These are phyloP conservation scores for Crossaster papposus DNA, from an alignment of 53 echinoderm and acorn worm species.

Conservation along the genomic window DNA sequence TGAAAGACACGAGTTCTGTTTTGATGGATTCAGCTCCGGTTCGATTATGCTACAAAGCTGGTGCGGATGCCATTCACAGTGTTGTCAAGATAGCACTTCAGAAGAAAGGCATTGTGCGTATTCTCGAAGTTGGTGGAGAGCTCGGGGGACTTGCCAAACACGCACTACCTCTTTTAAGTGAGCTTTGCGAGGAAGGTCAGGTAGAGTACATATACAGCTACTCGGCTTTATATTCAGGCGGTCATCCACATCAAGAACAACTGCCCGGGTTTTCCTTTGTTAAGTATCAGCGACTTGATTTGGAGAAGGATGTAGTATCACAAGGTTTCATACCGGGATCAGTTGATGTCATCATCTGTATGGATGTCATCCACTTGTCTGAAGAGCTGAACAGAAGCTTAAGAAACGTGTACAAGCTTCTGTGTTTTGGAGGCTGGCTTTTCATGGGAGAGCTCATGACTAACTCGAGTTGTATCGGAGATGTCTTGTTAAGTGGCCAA, in stretches of 20 bases:
- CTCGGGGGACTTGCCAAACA: constrained; percentile 78
- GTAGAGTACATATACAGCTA: constrained; percentile 83
- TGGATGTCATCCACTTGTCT: constrained; percentile 71
- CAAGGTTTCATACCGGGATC: constrained; percentile 77
- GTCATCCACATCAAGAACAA: constrained; percentile 37
- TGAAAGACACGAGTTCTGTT: background rate
- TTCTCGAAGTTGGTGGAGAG: constrained; percentile 82
- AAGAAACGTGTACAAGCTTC: constrained; percentile 70
- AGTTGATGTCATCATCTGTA: constrained; percentile 77
- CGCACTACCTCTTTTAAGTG: constrained; percentile 67
- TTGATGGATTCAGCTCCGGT: constrained; percentile 69
- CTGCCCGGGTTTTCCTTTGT: constrained; percentile 75
- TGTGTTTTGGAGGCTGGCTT: constrained; percentile 76
- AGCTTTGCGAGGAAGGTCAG: constrained; percentile 67
- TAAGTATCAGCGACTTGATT: constrained; percentile 83
- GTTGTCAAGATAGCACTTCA: constrained; percentile 72
- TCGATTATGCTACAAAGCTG: constrained; percentile 73
- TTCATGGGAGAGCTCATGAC: constrained; percentile 71
- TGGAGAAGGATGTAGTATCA: constrained; percentile 65
- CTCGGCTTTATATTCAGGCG: constrained; percentile 68
- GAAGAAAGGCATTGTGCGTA: constrained; percentile 71
- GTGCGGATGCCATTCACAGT: constrained; percentile 65
- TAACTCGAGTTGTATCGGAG: background rate
- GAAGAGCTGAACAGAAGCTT: constrained; percentile 67
- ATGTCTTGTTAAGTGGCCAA: constrained; percentile 11